Evolutionary conservation across 2,888 invertebrate species (phyloP).

Genomic region (Dryocosmus kuriphilus): DNA sequence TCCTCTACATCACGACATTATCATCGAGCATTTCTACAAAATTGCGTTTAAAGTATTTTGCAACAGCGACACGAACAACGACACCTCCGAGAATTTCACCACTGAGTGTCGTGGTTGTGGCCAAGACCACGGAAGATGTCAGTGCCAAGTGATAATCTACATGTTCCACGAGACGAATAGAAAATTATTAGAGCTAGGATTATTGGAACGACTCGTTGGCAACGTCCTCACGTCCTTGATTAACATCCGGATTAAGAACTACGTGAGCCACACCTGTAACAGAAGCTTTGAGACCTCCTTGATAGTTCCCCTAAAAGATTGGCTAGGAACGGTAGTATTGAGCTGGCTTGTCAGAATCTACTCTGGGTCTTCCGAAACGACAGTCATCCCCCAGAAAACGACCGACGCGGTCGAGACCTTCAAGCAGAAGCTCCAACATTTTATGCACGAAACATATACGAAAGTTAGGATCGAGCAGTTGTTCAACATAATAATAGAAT

Average conservation of each 20-base stretch:
- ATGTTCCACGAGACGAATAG: conserved; percentile 89
- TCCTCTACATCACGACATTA: conserved; percentile 84
- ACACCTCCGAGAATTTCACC: conserved; percentile 50
- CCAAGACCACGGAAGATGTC: conserved; percentile 82
- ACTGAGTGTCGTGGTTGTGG: conserved; percentile 87
- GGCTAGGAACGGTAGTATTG: conserved; percentile 92
- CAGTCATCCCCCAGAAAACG: conserved; percentile 80
- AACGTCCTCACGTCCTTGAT: conserved; percentile 91
- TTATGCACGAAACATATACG: conserved; percentile 93
- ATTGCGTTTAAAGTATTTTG: conserved; percentile 87
- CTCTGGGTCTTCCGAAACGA: conserved; percentile 82
- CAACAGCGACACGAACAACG: conserved; percentile 69
- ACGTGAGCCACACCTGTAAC: conserved; percentile 91
- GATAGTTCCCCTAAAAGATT: conserved; percentile 87
- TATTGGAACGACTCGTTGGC: conserved; percentile 91
- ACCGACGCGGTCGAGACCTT: conserved; percentile 83
- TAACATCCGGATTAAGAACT: conserved; percentile 88
- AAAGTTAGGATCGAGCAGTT: conserved; percentile 93
- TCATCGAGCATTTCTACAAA: conserved; percentile 88
- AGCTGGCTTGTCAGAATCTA: conserved; percentile 93
- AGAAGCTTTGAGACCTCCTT: conserved; percentile 93
- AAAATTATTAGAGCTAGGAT: conserved; percentile 85
- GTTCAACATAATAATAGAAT: conserved; percentile 98
- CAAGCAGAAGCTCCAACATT: conserved; percentile 88
- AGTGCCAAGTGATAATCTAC: conserved; percentile 83